phyloP scores from a whole-genome alignment of 2,797 vertebrate genomes.

The Oreortyx pictus region DNA sequence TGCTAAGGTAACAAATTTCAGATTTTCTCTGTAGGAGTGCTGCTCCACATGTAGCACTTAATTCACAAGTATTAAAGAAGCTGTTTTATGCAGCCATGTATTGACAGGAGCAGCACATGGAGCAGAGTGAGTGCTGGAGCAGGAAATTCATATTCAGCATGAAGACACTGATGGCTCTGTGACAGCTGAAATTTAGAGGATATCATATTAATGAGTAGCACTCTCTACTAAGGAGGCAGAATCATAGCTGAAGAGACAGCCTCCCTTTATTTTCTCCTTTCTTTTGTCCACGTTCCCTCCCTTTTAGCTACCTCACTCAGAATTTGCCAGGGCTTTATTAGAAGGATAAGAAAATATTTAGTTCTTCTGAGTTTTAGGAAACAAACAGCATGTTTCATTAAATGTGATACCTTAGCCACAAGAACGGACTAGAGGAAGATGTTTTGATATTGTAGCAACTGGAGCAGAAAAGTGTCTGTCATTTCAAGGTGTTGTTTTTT shows the following conservation, averaged over 20 bases:
- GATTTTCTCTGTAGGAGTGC: constrained; percentile 11
- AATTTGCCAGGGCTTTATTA: background rate
- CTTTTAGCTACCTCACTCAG: background rate
- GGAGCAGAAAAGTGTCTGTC: background rate
- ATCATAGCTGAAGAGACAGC: rapidly evolving
- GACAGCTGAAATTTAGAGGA: constrained; percentile 24
- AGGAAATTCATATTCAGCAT: constrained; percentile 10
- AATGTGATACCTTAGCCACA: background rate
- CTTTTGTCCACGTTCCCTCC: background rate
- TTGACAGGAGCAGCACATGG: background rate
- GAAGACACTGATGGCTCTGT: background rate
- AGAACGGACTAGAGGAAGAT: background rate
- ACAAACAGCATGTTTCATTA: background rate
- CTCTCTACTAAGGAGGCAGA: background rate
- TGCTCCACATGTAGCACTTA: background rate
- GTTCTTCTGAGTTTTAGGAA: background rate
- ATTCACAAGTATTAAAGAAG: constrained; percentile 34
- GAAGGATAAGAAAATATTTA: background rate
- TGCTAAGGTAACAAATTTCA: constrained; percentile 56
- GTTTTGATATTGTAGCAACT: background rate
- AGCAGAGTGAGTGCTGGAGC: constrained; percentile 25
- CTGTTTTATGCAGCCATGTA: constrained; percentile 32
- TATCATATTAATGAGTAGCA: background rate
- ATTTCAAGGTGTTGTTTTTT: background rate
- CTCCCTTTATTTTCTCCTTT: background rate